Percentiles rank a stretch among this genome's conserved stretches.
phyloP scores from a whole-genome alignment of 1,140 invertebrate species.

The Drosophila orosa region DNA sequence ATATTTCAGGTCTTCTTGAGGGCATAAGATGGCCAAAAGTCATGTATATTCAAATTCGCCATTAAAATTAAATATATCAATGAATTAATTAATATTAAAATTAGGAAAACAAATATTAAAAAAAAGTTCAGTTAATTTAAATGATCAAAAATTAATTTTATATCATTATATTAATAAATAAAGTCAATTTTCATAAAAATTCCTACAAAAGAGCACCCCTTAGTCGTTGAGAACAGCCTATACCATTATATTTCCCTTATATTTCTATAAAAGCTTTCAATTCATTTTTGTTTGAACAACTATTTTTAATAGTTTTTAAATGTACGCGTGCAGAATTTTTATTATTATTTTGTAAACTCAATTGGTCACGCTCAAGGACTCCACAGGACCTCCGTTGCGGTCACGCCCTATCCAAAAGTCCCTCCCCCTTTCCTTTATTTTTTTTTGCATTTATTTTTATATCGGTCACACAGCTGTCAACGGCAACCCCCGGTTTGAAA shows the following conservation, averaged over 20 bases:
- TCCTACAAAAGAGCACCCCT: neutral
- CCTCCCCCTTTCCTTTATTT: neutral
- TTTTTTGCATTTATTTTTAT: slow-evolving; percentile 1
- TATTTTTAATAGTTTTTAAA: slow-evolving; percentile 25
- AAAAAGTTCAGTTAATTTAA: no score
- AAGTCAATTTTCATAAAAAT: no score
- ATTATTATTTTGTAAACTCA: slow-evolving; percentile 3
- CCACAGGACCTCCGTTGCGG: slow-evolving; percentile 30
- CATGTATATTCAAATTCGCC: no score
- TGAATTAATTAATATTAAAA: no score
- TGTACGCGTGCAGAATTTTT: slow-evolving; percentile 1
- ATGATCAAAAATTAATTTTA: no score
- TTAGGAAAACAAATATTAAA: no score
- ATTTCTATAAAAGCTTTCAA: neutral
- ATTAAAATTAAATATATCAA: no score
- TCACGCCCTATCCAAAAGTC: slow-evolving; percentile 19
- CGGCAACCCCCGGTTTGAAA: slow-evolving; percentile 1
- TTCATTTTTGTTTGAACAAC: neutral
- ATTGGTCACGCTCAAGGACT: slow-evolving; percentile 44
- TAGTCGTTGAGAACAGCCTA: neutral
- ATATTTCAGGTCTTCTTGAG: no score
- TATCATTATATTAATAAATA: no score
- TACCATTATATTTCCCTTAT: neutral
- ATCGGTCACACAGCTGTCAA: slow-evolving; percentile 43
- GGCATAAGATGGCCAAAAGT: no score